Conservation (phyloP, 2,888 invertebrate species). For the Ptilodon capucinus region DNA sequence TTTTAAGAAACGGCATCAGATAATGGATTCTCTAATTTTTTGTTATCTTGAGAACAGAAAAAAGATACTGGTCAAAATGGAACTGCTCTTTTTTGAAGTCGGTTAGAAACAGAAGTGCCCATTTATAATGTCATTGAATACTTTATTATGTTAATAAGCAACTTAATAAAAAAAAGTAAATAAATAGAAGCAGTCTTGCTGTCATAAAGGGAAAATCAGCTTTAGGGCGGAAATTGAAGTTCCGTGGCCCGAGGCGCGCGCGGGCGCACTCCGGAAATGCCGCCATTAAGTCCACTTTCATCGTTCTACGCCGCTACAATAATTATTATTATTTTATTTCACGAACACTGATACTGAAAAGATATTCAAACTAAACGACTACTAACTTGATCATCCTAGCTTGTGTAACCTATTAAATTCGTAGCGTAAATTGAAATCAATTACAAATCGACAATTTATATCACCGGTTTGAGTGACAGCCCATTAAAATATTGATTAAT, state of each 20-base stretch:
- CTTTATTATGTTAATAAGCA: constrained; percentile 40
- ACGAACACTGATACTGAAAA: constrained; percentile 22
- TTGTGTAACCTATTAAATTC: not conserved
- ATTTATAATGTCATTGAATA: constrained; percentile 14
- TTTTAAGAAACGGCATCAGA: too few relatives aligned
- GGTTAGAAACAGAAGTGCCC: too few relatives aligned
- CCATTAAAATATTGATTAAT: constrained; percentile 24
- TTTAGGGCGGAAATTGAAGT: constrained; percentile 73
- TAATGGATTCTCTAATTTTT: too few relatives aligned
- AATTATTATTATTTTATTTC: constrained; percentile 49
- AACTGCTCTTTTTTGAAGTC: too few relatives aligned
- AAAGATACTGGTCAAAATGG: too few relatives aligned
- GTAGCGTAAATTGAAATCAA: not conserved
- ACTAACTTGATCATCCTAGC: not conserved
- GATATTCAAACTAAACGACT: constrained; percentile 8
- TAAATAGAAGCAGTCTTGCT: constrained; percentile 46
- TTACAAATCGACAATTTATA: not conserved
- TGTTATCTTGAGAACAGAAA: too few relatives aligned
- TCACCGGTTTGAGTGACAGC: constrained; percentile 19
- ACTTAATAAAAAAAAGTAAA: constrained; percentile 41
- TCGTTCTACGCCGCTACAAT: constrained; percentile 43
- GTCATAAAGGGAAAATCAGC: constrained; percentile 67
- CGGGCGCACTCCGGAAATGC: constrained; percentile 61
- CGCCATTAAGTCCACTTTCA: constrained; percentile 60
- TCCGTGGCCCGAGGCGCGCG: constrained; percentile 62